Evolutionary conservation across 2,888 invertebrate genomes (phyloP).

Genomic region (Agrypnus murinus): DNA sequence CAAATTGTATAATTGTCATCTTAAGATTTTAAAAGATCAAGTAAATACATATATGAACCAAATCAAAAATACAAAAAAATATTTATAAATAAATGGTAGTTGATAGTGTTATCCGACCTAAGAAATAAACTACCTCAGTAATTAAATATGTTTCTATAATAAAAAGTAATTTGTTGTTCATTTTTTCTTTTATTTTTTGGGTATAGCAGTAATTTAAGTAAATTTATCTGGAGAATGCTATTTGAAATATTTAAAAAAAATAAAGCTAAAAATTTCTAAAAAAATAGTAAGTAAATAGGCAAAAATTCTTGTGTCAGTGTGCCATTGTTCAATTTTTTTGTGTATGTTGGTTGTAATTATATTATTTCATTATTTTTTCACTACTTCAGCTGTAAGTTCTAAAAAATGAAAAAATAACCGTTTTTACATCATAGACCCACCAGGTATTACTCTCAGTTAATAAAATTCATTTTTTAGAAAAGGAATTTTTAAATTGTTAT

Average conservation of each 20-base stretch:
- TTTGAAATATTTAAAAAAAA: conserved; percentile 69
- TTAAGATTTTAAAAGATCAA: not conserved
- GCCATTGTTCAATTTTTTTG: conserved; percentile 67
- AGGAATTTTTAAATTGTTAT: not conserved
- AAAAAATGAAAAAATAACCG: conserved; percentile 8
- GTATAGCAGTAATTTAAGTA: conserved; percentile 61
- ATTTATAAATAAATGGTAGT: no score
- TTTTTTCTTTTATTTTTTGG: conserved; percentile 67
- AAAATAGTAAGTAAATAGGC: conserved; percentile 55
- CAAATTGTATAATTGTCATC: not conserved
- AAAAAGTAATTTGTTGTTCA: conserved; percentile 69
- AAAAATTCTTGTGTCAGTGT: conserved; percentile 69
- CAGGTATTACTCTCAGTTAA: conserved; percentile 5
- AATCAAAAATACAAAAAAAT: conserved; percentile 32
- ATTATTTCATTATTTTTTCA: conserved; percentile 36
- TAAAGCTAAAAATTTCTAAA: conserved; percentile 50
- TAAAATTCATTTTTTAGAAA: no score
- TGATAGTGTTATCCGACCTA: conserved; percentile 69
- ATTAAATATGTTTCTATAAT: conserved; percentile 71
- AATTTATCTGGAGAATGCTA: conserved; percentile 69
- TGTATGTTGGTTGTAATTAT: conserved; percentile 62
- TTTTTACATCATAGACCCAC: not conserved
- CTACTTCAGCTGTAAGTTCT: conserved; percentile 14
- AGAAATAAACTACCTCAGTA: conserved; percentile 72
- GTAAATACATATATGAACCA: conserved; percentile 15